Evolutionary conservation across 2,888 invertebrate species (phyloP).

Genomic region (Agriopis aurantiaria): DNA sequence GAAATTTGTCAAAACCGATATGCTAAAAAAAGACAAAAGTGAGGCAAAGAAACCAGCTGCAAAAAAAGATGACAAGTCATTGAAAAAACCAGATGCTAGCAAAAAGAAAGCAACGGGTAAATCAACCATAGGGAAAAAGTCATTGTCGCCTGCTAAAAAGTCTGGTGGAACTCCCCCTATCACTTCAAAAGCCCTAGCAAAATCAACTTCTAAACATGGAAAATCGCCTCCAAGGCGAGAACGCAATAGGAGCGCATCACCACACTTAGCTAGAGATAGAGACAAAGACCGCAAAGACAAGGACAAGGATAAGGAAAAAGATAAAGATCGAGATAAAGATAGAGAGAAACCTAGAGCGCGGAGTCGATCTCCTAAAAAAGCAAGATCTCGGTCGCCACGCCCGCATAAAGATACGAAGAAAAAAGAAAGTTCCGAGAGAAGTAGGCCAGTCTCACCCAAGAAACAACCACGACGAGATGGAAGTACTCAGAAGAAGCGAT

Average conservation of each 20-base stretch:
- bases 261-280: conserved; percentile 76
- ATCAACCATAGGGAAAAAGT: conserved; percentile 76
- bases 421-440: conserved; percentile 81
- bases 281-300: conserved; percentile 81
- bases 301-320: conserved; percentile 78
- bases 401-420: conserved; percentile 77
- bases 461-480: conserved; percentile 75
- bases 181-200: conserved; percentile 74
- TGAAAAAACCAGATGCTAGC: conserved; percentile 72
- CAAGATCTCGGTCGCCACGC: conserved; percentile 78
- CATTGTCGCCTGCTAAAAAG: conserved; percentile 82
- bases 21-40: conserved; percentile 75
- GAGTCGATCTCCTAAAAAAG: conserved; percentile 80
- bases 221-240: conserved; percentile 81
- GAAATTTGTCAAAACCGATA: conserved; percentile 80
- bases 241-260: conserved; percentile 76
- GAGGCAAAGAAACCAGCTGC: conserved; percentile 74
- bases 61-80: conserved; percentile 77
- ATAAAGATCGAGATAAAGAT: conserved; percentile 82
- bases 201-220: conserved; percentile 71
- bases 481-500: conserved; percentile 77
- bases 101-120: conserved; percentile 75
- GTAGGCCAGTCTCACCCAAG: conserved; percentile 82
- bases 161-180: conserved; percentile 84
- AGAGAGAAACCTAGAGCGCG: conserved; percentile 82